Evolutionary conservation across 2,797 vertebrate species (phyloP), one percentile per base, ranked within the genome.

Genomic region (Sitta carolinensis): DNA sequence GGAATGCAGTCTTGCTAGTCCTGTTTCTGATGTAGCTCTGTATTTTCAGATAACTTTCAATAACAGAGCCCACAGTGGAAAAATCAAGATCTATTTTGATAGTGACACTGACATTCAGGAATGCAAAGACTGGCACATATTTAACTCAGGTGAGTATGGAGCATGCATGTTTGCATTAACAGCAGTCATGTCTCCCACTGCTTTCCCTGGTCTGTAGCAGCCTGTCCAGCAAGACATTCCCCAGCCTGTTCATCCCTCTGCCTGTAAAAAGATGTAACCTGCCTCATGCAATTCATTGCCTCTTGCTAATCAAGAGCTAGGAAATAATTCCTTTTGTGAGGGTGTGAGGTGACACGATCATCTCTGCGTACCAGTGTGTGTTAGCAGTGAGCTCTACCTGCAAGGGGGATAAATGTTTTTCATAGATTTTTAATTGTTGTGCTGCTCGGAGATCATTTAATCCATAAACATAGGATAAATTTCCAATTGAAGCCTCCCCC

Each of bases 11-110:
- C 76, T n/a, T 57, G 23, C 10, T 63, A 16, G 22, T 91, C 54
- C 52, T 54, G 6, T 50, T 88, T 90, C 55, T 94, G 55, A 74
- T 74, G 10, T 0, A 30, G 23, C 59, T 52, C 72, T 97, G 50
- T 96, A 11, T 93, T 95, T 94, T 16, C 91, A 99, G 99, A 98
- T 99, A 92, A 98, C 94, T 29, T 99, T 99, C 95, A 98, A 99
- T 97, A 99, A 99, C 87, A 98, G 96, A 97, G 98, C 98, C 86
- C 99, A 99, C 97, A 99, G 99, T 82, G 99, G 99, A 79, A 99
- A 98, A 97, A 98, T 99, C 83, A 99, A 99, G 97, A 93, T 99
- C 62, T 98, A 97, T 95, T 98, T 99, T 96, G 98, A 99, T 90
- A 98, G 98, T 34, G 98, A 99, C 17, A 96, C 98, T 55, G 95